Conservation (phyloP, 2,113 vertebrate species). For the Hypocryptadius cinnamomeus region DNA sequence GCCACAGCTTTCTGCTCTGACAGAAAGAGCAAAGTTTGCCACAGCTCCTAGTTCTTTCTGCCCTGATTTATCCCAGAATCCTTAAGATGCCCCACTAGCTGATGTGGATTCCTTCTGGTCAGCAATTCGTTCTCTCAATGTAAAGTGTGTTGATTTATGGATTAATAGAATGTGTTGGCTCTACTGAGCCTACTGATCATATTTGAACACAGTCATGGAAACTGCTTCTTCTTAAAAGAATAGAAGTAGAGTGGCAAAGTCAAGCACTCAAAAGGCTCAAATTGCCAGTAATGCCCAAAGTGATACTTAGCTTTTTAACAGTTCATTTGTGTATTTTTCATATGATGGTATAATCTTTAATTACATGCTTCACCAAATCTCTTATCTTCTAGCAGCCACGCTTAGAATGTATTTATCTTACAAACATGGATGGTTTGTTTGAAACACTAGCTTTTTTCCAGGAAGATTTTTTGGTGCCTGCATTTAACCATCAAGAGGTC, state of each 20-base stretch:
- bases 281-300: background rate
- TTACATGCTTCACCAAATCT: background rate
- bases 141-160: background rate
- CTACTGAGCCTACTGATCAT: background rate
- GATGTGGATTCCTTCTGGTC: background rate
- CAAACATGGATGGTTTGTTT: background rate
- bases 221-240: background rate
- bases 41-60: background rate
- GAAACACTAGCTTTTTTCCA: background rate
- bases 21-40: background rate
- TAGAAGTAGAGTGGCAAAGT: background rate
- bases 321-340: background rate
- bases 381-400: background rate
- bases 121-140: background rate
- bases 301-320: background rate
- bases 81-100: background rate
- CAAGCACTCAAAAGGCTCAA: background rate
- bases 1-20: background rate
- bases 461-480: background rate
- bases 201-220: background rate
- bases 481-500: background rate
- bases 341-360: background rate
- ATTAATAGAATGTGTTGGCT: background rate
- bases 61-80: background rate
- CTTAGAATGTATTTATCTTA: background rate